These are phyloP conservation scores for Rousettus leschenaultii DNA, from an alignment of 2,113 vertebrate genomes.

Conservation along the genomic window DNA sequence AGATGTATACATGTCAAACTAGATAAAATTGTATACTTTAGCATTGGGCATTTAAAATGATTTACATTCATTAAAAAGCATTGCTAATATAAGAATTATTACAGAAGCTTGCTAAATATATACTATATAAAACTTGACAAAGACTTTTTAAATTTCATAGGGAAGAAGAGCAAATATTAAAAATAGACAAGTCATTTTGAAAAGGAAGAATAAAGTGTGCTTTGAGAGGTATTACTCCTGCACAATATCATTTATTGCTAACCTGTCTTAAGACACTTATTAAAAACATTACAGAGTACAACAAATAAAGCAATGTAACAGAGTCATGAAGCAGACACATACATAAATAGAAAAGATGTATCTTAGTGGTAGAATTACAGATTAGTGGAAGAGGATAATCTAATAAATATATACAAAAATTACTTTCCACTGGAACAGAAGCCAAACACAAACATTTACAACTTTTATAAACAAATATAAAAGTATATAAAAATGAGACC, in stretches of 20 bases:
- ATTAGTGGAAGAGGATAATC: neutral
- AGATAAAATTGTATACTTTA: neutral
- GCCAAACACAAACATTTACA: neutral
- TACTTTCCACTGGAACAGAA: neutral
- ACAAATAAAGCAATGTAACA: neutral
- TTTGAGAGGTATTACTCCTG: neutral
- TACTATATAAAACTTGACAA: neutral
- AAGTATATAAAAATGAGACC: neutral
- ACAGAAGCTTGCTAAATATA: neutral
- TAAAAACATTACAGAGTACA: neutral
- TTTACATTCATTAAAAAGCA: neutral
- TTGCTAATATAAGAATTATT: neutral
- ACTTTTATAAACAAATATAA: neutral
- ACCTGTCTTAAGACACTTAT: neutral
- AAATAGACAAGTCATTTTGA: neutral
- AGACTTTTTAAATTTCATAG: neutral
- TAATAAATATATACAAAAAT: neutral
- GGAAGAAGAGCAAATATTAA: neutral
- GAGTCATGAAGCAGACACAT: neutral
- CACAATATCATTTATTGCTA: neutral
- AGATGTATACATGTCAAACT: neutral
- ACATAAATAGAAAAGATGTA: neutral
- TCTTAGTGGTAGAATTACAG: neutral
- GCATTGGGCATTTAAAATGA: neutral
- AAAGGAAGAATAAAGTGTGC: neutral